Evolutionary conservation across 2,888 invertebrate genomes (phyloP).

Genomic region (Parochlus steinenii): DNA sequence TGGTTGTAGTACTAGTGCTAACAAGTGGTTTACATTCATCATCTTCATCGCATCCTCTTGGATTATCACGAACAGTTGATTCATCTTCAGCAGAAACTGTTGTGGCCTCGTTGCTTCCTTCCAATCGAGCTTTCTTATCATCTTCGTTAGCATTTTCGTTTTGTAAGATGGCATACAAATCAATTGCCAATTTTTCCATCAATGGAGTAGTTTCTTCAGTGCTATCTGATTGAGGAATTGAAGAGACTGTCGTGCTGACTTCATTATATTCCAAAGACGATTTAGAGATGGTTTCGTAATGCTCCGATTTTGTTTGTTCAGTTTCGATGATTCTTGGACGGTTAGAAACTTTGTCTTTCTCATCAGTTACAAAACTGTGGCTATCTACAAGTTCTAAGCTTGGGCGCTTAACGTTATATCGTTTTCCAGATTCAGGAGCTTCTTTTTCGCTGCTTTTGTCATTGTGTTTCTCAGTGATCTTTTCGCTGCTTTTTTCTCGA

Average conservation of each 20-base stretch:
- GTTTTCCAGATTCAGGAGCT: constrained; percentile 16
- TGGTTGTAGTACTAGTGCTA: constrained; percentile 28
- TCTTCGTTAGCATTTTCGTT: constrained; percentile 34
- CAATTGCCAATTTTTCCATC: constrained; percentile 69
- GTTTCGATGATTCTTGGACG: constrained; percentile 14
- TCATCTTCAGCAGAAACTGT: constrained; percentile 25
- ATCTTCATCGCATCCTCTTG: constrained; percentile 30
- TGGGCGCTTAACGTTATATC: constrained; percentile 41
- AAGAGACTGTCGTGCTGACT: constrained; percentile 21
- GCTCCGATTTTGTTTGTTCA: constrained; percentile 12
- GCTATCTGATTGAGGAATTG: constrained; percentile 27
- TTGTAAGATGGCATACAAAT: constrained; percentile 62
- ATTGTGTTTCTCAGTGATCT: no score
- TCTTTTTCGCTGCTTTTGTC: no score
- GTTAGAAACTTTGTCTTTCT: constrained; percentile 18
- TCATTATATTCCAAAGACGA: constrained; percentile 8
- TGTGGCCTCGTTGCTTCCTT: constrained; percentile 24
- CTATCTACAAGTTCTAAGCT: constrained; percentile 68
- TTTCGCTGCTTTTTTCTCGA: constrained; percentile 37
- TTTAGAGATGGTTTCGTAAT: constrained; percentile 7
- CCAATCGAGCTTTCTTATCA: constrained; percentile 8
- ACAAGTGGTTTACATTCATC: constrained; percentile 28
- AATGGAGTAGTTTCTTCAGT: constrained; percentile 39
- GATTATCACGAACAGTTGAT: constrained; percentile 30
- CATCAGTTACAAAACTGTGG: constrained; percentile 58